Evolutionary conservation across 1,140 invertebrate genomes (phyloP).

Genomic region (Penaeus vannamei): DNA sequence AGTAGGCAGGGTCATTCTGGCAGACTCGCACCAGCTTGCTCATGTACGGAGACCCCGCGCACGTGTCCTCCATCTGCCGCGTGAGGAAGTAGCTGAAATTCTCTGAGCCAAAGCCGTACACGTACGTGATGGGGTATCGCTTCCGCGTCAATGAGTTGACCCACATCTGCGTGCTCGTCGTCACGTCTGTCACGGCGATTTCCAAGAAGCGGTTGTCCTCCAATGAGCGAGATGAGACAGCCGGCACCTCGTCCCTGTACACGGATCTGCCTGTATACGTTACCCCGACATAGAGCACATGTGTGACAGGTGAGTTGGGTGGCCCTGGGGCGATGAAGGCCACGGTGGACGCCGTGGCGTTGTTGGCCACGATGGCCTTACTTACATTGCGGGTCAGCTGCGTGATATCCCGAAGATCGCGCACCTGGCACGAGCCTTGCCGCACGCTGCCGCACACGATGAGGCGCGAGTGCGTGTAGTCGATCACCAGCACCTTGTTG

Average conservation of each 20-base stretch:
- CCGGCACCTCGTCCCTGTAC: conserved; percentile 94
- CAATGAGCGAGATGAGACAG: conserved; percentile 92
- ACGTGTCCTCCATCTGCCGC: conserved; percentile 87
- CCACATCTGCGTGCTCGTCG: conserved; percentile 92
- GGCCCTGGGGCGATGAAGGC: conserved; percentile 97
- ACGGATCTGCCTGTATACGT: conserved; percentile 94
- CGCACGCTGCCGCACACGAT: conserved; percentile 94
- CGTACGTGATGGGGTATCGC: conserved; percentile 94
- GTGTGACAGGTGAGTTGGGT: conserved; percentile 83
- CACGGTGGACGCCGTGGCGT: conserved; percentile 93
- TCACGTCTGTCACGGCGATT: conserved; percentile 90
- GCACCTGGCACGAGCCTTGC: conserved; percentile 90
- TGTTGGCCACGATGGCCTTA: conserved; percentile 98
- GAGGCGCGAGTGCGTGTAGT: conserved; percentile 89
- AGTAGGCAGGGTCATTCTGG: conserved; percentile 95
- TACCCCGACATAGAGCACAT: conserved; percentile 95
- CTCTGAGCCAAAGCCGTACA: conserved; percentile 96
- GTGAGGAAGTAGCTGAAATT: conserved; percentile 98
- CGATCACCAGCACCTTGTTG: conserved; percentile 96
- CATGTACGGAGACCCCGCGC: conserved; percentile 82
- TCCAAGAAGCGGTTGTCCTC: conserved; percentile 89
- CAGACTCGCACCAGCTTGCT: conserved; percentile 96
- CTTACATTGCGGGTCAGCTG: conserved; percentile 82
- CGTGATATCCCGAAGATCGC: conserved; percentile 90
- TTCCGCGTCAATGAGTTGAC: conserved; percentile 92